Evolutionary conservation across 2,888 invertebrate genomes (phyloP), one percentile per base, ranked within the genome.

Genomic region (Scaptomyza polygonia): DNA sequence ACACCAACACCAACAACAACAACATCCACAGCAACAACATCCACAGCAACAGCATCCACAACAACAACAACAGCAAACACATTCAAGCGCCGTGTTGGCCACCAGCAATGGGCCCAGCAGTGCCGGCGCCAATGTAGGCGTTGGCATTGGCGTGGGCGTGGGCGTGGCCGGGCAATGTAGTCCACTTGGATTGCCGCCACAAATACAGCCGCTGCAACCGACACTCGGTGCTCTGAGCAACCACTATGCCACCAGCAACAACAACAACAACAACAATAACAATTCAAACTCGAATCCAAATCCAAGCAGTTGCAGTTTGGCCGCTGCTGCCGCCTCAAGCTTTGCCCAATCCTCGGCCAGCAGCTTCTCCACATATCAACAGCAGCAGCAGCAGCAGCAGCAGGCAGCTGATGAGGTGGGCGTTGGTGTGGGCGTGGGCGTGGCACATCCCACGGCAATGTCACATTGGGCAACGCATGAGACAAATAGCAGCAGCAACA

Each of bases 61-160:
- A 16, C 74, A 80, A 0, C 7, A 74, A 4, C 79, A 91, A 87
- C 83, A 83, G 29, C 83, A 76, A 42, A 51, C 72, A 44, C 81
- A 73, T 54, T 58, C 80, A 56, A 92, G 93, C 89, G 93, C 93
- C 68, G 88, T 82, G 85, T 82, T 82, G 82, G 79, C 81, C 85
- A 82, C 82, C 72, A 82, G 85, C 79, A 81, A 82, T 79, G 81
- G 81, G 74, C 85, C 82, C 66, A 82, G 79, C 82, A 85, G 88
- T 55, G 84, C 83, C 71, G 84, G 83, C 36, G 93, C 95, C 77
- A 64, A 67, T 21, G 93, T 73, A 59, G 81, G 86, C 67, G 76
- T 80, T 54, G 76, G 81, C 89, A 92, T 93, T 88, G 93, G 93
- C 64, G 79, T 79, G 32, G n/a, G n/a, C n/a, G n/a, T 32, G 67